Percentiles rank a stretch among this genome's conserved stretches.
These are phyloP conservation scores for Eulemur macaco DNA, from an alignment of 2,113 vertebrate genomes.

Conservation along the genomic window DNA sequence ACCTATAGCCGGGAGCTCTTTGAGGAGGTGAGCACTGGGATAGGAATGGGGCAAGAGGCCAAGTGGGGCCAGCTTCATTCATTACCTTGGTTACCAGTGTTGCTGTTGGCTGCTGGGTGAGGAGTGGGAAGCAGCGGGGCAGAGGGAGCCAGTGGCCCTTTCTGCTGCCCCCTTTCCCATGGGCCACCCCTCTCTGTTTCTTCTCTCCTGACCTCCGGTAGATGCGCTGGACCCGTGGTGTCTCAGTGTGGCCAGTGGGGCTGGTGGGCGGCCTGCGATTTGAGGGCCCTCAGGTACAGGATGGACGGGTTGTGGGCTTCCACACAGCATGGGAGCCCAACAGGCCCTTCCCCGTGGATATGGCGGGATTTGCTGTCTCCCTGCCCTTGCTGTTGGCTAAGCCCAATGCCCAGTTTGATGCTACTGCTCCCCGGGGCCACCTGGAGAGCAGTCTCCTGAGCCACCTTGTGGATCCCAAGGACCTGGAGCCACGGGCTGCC, in stretches of 20 bases:
- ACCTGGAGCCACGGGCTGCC: conserved; percentile 93
- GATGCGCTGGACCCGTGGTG: conserved; percentile 92
- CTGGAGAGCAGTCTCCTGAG: conserved; percentile 93
- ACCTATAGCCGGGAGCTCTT: conserved; percentile 96
- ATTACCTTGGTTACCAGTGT: background rate
- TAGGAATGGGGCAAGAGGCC: background rate
- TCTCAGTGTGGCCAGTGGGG: conserved; percentile 94
- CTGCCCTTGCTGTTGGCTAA: conserved; percentile 88
- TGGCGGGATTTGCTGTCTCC: conserved; percentile 93
- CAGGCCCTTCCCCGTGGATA: conserved; percentile 93
- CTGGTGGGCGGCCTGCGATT: conserved; percentile 93
- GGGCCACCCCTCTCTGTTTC: background rate
- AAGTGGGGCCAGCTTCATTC: background rate
- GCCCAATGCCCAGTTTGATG: conserved; percentile 88
- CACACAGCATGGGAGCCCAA: conserved; percentile 93
- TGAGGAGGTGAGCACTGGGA: conserved; percentile 90
- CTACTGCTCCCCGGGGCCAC: conserved; percentile 90
- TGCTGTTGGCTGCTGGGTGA: background rate
- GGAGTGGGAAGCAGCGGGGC: background rate
- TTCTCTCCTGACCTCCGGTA: conserved; percentile 67
- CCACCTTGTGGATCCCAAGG: conserved; percentile 89
- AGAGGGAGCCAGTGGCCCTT: background rate
- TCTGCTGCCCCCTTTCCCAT: background rate
- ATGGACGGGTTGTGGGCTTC: conserved; percentile 91
- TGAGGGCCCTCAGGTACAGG: conserved; percentile 91